Base-by-base conservation (phyloP, 2,113 vertebrate genomes). In the Archocentrus centrarchus region DNA sequence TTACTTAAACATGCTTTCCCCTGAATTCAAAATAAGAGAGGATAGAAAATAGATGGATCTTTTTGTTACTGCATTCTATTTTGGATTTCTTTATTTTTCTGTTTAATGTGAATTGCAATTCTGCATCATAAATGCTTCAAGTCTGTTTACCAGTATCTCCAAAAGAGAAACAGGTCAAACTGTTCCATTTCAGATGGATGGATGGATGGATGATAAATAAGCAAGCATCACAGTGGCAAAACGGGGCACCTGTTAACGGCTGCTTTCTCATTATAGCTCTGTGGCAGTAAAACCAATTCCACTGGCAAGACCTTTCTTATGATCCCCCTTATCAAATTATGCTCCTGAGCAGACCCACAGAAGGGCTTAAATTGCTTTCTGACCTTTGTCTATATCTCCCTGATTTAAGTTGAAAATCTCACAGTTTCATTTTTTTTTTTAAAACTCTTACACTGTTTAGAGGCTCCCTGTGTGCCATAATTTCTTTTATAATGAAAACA, bases 261-360 rank as follows among this genome's bases (percentile, higher is more conserved):
- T 75, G 41, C 77, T 50, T 76, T 81, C 30, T 84, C 17, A 22
- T 30, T 55, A 24, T 58, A 44, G 11, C 77, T 79, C 58, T 17
- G 44, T 24, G 17, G 57, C 41, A 30, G 39, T 44, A 62, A 86
- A 88, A 88, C 24, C 85, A 79, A 86, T 86, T 91, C 68, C 68
- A 73, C 47, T 55, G 47, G 18, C 47, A 73, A 73, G 47, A 73
- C 47, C 77, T 91, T 77, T 80, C 58, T 75, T 32, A 64, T 70
- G 57, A 76, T 77, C 59, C 53, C 60, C 58, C 17, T 60, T 50
- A 75, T 82, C 75, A 55, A 79, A 89, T 88, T 87, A 78, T 77
- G 22, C 61, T 77, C 53, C 64, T 22, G 75, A 80, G 79, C 63
- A 15, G 73, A 11, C 27, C 27, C 14, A 60, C 70, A 73, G 22